These are phyloP conservation scores for Manis javanica DNA, from an alignment of 2,797 vertebrate species.

Conservation along the genomic window DNA sequence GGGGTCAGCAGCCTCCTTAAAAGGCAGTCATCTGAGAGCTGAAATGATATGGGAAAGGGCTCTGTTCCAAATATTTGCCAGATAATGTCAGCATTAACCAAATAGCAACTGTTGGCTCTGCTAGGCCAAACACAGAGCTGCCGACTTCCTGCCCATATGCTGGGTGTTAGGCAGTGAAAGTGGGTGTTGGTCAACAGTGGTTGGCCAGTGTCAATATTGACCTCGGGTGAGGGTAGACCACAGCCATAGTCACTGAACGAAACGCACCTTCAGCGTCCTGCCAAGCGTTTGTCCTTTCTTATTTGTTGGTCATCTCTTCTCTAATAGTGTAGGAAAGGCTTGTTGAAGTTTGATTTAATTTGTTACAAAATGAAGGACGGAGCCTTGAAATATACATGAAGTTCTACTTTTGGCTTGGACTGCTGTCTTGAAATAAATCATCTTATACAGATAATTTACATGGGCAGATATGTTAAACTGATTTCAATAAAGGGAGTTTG, in stretches of 20 bases:
- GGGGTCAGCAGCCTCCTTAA: background rate
- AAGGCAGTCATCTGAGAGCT: background rate
- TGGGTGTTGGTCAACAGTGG: background rate
- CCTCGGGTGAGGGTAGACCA: background rate
- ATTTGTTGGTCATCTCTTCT: background rate
- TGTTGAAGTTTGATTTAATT: background rate
- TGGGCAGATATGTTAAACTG: background rate
- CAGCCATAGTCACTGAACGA: background rate
- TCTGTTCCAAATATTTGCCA: slow-evolving; percentile 55
- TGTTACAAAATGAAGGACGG: background rate
- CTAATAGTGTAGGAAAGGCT: background rate
- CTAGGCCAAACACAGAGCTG: background rate
- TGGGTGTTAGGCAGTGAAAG: background rate
- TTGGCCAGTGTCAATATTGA: slow-evolving; percentile 64
- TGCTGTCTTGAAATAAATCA: background rate
- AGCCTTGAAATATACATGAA: background rate
- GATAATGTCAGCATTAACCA: slow-evolving; percentile 46
- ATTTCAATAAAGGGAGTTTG: background rate
- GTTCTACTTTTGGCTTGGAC: background rate
- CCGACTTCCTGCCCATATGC: slow-evolving; percentile 67
- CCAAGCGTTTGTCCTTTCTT: background rate
- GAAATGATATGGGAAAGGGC: background rate
- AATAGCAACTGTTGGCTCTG: slow-evolving; percentile 61
- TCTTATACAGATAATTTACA: background rate
- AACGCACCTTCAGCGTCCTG: background rate